Evolutionary conservation across 2,888 invertebrate species (phyloP), one percentile per base, ranked within the genome.

Genomic region (Petrolisthes manimaculis): DNA sequence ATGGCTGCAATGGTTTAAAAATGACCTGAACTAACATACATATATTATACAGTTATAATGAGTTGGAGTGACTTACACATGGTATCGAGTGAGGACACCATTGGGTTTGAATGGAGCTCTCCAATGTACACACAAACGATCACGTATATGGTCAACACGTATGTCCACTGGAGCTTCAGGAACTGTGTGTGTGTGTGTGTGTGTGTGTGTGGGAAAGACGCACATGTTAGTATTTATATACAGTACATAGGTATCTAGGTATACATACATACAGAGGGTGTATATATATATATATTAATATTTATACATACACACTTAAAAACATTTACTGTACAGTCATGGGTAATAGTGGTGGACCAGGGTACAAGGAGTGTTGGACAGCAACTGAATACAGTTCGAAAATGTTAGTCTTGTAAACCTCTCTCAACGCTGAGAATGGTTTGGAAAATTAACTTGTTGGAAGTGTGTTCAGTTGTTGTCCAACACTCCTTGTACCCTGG

Each of bases 201-300:
- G 77, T 77, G 77, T 77, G 77, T 77, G 77, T 77, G 77, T 77
- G 77, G 5, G n/a, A 37, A 51, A 21, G 37, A 21, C 69, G 21
- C 5, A 21, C n/a, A 71, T 21, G 24, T n/a, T 71, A 71, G 6
- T 71, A 21, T 5, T 69, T n/a, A 8, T 0, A 14, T 21, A 69
- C 69, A 69, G 24, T 21, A 69, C 69, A 69, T 69, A 69, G 2
- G 37, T 2, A 37, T 37, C 37, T 37, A 37, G 37, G 2, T 37
- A 37, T 37, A 37, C 37, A 37, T 37, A 37, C 37, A 37, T 37
- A 37, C 6, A 18, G 3, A 12, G n/a, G 67, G 67, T 69, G 3
- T 69, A 69, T 18, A 69, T 18, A 69, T 6, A 69, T 18, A 14
- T 18, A 18, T 69, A 69, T n/a, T 18, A 18, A n/a, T 18, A 69